Conservation (phyloP, 2,113 vertebrate genomes). For the Gasterosteus nipponicus region DNA sequence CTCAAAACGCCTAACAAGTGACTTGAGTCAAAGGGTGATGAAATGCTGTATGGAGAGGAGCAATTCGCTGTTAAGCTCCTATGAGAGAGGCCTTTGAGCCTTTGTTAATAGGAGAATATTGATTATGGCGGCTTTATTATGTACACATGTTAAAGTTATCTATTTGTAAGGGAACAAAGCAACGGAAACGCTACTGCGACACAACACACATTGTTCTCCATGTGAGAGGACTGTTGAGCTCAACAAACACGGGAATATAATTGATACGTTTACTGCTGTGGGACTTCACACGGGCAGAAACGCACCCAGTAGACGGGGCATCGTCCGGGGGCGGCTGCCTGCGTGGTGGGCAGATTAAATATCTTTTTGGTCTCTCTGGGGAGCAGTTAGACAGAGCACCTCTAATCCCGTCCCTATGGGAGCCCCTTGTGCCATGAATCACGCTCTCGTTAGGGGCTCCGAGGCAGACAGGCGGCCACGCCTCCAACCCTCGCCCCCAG, state of each 20-base stretch:
- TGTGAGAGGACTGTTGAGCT: not conserved
- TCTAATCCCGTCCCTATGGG: slow-evolving; percentile 82
- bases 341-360: slow-evolving; percentile 74
- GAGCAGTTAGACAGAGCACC: slow-evolving; percentile 79
- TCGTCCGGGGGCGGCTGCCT: slow-evolving; percentile 40
- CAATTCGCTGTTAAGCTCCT: no score
- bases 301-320: slow-evolving; percentile 24
- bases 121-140: not conserved
- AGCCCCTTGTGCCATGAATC: slow-evolving; percentile 77
- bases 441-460: slow-evolving; percentile 76
- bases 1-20: not conserved
- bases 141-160: not conserved
- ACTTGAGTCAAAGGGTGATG: not conserved
- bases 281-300: slow-evolving; percentile 3
- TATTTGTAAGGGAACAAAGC: not conserved
- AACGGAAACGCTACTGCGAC: not conserved
- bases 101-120: not conserved
- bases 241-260: not conserved
- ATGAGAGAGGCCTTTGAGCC: not conserved
- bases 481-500: slow-evolving; percentile 82
- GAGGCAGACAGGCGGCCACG: slow-evolving; percentile 79
- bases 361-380: slow-evolving; percentile 73
- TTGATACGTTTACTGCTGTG: slow-evolving; percentile 48
- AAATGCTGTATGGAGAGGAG: not conserved
- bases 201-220: not conserved